Base-by-base conservation (phyloP, 2,113 vertebrate genomes). In the Odocoileus hemionus region DNA sequence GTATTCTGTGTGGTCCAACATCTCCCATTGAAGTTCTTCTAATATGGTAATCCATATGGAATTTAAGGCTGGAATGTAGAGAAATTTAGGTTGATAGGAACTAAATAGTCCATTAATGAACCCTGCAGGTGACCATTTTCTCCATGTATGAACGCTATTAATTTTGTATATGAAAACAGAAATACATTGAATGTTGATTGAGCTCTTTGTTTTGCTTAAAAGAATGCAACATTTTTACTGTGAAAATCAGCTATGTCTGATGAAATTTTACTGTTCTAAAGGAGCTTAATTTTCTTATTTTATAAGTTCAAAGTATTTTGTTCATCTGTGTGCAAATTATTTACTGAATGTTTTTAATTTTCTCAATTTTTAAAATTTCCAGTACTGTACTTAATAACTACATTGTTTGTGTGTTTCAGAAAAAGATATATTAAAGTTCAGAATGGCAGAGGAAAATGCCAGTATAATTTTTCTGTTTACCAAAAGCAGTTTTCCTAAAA, bases 401-500 rank as follows among this genome's bases (percentile, higher is more conserved):
- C 9, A 26, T 94, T 57, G 33, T 94, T 50, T 88, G 17, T 78
- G 47, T 89, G 21, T 91, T 84, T 95, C 6, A 94, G 64, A 33
- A 64, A 95, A 90, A 94, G 85, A 94, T 70, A n/a, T 88, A 33
- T 0, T 36, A 70, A 50, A 85, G 11, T 30, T 97, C 54, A 70
- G 55, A 91, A 94, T 45, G 14, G 25, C 58, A 88, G 30, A 88
- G 16, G 10, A 10, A 91, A 91, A 54, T 76, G 23, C 26, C 60
- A 89, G 12, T 33, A 6, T 91, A 91, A 45, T 89, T 86, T 96
- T 95, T 86, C 64, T 91, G 54, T 95, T 97, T 96, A 96, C 25
- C 11, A n/a, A 97, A 93, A 21, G 28, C 76, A 89, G 4, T 97
- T 96, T 96, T 94, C 55, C 50, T 91, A 91, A 97, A 95, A 83